phyloP scores from a whole-genome alignment of 92 coral and sea anemone species.

The Desmophyllum pertusum region DNA sequence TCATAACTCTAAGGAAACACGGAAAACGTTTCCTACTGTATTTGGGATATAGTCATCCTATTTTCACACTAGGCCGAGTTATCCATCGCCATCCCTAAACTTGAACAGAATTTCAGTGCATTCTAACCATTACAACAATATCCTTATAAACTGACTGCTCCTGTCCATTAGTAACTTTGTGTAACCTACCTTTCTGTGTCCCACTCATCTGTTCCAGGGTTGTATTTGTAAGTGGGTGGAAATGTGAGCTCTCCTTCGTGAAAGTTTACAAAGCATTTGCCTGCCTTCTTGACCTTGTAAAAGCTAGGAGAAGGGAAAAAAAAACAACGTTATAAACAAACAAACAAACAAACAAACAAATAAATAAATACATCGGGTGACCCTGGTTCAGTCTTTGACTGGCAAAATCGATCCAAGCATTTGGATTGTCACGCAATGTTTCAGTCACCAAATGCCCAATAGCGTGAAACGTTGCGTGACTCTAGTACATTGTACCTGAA shows the following conservation, averaged over 20 bases:
- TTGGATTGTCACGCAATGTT: background rate
- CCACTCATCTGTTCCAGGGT: slow-evolving; percentile 89
- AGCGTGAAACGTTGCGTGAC: background rate
- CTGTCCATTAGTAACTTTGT: background rate
- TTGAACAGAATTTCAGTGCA: too few species aligned
- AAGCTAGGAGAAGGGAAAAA: slow-evolving; percentile 27
- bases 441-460: too few species aligned
- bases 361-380: background rate
- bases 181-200: slow-evolving; percentile 80
- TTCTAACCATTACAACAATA: too few species aligned
- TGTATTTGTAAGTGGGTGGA: slow-evolving; percentile 94
- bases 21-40: too few species aligned
- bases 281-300: slow-evolving; percentile 66
- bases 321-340: background rate
- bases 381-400: too few species aligned
- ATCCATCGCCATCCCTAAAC: too few species aligned
- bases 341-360: background rate
- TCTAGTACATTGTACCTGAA: too few species aligned
- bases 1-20: too few species aligned
- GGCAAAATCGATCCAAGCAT: too few species aligned
- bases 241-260: slow-evolving; percentile 82
- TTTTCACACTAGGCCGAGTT: too few species aligned
- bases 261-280: slow-evolving; percentile 80
- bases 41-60: too few species aligned
- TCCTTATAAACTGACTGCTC: background rate